phyloP scores from a whole-genome alignment of 2,113 vertebrate genomes.

The Pachyramphus minor region DNA sequence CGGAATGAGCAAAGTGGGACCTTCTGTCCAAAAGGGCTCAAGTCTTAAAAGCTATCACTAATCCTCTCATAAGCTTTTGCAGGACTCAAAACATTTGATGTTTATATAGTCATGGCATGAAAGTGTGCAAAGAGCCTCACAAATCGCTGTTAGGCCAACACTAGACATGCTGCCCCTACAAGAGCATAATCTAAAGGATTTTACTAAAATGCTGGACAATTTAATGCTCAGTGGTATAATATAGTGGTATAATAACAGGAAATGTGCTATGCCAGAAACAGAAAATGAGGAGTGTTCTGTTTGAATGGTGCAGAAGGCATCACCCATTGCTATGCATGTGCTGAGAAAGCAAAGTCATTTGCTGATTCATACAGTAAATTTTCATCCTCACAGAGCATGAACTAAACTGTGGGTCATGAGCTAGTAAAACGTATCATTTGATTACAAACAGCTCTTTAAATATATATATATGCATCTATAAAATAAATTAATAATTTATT shows the following conservation, averaged over 20 bases:
- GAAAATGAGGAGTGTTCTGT: not conserved
- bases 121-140: not conserved
- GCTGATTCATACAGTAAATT: not conserved
- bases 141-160: not conserved
- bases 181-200: not conserved
- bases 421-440: slow-evolving; percentile 26
- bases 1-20: not conserved
- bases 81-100: rapidly evolving
- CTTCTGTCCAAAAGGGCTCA: not conserved
- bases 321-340: not conserved
- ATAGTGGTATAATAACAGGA: not conserved
- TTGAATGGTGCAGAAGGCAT: not conserved
- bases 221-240: not conserved
- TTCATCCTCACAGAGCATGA: not conserved
- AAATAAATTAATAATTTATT: slow-evolving; percentile 45
- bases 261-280: too few species aligned
- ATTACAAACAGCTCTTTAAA: slow-evolving; percentile 27
- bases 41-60: not conserved
- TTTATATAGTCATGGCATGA: not conserved
- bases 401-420: not conserved
- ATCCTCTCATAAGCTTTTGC: not conserved
- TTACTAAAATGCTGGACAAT: not conserved
- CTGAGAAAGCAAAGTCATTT: not conserved
- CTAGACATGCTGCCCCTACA: not conserved
- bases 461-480: not conserved